A percentile compares a stretch with the other conserved stretches of the same genome.
Evolutionary conservation across 2,888 invertebrate species (phyloP).

Genomic region (Conus canariensis): DNA sequence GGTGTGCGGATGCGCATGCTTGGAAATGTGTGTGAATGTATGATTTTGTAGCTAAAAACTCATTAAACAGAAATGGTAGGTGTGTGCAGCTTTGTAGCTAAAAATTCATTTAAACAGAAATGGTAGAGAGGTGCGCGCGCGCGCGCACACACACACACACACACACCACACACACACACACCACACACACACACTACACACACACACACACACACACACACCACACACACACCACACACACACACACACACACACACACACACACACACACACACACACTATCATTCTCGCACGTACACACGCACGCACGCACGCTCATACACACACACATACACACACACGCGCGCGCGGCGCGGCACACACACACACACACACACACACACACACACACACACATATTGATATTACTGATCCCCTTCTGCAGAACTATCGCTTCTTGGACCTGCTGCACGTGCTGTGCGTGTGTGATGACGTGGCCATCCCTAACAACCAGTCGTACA

Average conservation of each 20-base stretch:
- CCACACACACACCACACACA: not conserved
- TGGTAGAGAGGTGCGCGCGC: no score
- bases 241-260: no score
- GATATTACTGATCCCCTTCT: not conserved
- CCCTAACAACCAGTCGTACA: conserved; percentile 78
- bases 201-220: no score
- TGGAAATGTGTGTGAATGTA: not conserved
- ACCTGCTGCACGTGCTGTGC: conserved; percentile 77
- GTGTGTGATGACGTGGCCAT: conserved; percentile 77
- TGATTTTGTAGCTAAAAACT: no score
- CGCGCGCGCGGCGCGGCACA: no score
- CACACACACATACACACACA: no score
- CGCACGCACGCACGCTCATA: not conserved
- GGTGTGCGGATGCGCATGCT: not conserved
- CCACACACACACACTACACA: not conserved
- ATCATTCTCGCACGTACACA: not conserved
- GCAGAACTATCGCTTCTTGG: conserved; percentile 77
- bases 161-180: not conserved
- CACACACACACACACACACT: not conserved
- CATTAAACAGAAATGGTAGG: no score
- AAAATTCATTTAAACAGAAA: no score
- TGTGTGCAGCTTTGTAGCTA: no score
- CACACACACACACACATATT: no score
- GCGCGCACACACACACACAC: not conserved
- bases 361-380: no score